phyloP scores from a whole-genome alignment of 2,888 invertebrate species.

The Theodoxus fluviatilis region DNA sequence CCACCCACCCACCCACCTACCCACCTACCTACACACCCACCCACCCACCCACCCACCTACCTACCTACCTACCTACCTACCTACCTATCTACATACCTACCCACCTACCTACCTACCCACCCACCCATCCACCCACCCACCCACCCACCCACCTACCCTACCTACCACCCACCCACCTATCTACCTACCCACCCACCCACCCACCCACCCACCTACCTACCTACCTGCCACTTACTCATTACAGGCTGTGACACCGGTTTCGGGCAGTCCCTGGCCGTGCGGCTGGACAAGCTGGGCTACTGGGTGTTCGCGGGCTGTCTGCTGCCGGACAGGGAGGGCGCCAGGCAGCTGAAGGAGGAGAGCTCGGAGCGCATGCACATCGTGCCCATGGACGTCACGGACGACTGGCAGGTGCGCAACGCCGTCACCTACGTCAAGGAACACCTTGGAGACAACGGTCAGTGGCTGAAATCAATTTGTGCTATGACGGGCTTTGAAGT shows the following conservation, averaged over 20 bases:
- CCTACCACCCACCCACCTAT: no score
- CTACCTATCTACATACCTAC: no score
- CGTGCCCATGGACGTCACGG: constrained; percentile 54
- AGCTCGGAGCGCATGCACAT: constrained; percentile 44
- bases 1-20: no score
- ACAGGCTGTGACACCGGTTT: constrained; percentile 60
- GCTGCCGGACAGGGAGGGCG: constrained; percentile 53
- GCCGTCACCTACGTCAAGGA: constrained; percentile 51
- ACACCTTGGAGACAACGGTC: constrained; percentile 46
- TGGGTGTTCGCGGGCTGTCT: constrained; percentile 58
- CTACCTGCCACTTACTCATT: no score
- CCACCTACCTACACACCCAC: no score
- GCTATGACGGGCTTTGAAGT: not conserved
- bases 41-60: no score
- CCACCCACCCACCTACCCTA: no score
- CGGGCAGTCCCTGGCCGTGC: constrained; percentile 47
- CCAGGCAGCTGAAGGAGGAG: constrained; percentile 40
- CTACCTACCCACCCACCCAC: no score
- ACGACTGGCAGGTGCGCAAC: constrained; percentile 54
- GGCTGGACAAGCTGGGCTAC: constrained; percentile 50
- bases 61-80: no score
- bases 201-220: no score
- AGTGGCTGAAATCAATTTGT: not conserved
- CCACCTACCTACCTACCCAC: no score
- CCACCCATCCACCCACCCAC: no score